Evolutionary conservation across 30 jellyfish, hydroid and myxozoan species (phyloP), one percentile per base, ranked within the genome.

Genomic region (Rhopilema esculentum): DNA sequence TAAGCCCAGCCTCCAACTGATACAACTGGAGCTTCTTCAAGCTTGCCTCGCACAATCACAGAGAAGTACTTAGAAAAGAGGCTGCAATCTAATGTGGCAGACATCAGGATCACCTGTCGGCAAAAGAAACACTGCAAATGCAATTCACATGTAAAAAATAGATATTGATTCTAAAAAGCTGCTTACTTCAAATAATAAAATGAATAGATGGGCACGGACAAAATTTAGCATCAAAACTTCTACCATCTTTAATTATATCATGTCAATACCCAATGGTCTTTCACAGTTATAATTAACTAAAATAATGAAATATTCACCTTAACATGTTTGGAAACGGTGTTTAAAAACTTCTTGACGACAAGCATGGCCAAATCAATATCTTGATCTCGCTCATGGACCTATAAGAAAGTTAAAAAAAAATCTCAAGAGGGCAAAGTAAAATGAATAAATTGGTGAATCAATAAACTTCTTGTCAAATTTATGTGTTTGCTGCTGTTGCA

Each of bases 331-430:
- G 99, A 95, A 12, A 95, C 98, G 24, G 97, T 79, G 30, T 96
- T 53, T 19, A 95, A 85, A 72, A 62, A 95, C 68, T 90, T 95
- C 40, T 97, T 91, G 19, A 95, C 99, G 82, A 95, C 94, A 72
- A 95, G 91, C 99, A 95, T 86, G n/a, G 93, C 85, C n/a, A 95
- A 90, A 66, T 95, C 99, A 33, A 96, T 91, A 69, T 96, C 98
- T 70, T 91, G 98, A 53, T 93, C 98, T 82, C 99, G 82, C 73
- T 96, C 99, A 77, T 96, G 99, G 21, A 95, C 92, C 99, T 95
- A 51, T 1, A 80, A 84, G 23, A 82, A 17, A 32, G n/a, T n/a
- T n/a, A n/a, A n/a, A n/a, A n/a, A n/a, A n/a, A n/a, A n/a, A n/a
- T n/a, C n/a, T n/a, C n/a, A 40, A 40, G 12, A 40, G 57, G 12